Conservation (phyloP, 2,888 invertebrate genomes). For the Gymnosoma rotundatum region DNA sequence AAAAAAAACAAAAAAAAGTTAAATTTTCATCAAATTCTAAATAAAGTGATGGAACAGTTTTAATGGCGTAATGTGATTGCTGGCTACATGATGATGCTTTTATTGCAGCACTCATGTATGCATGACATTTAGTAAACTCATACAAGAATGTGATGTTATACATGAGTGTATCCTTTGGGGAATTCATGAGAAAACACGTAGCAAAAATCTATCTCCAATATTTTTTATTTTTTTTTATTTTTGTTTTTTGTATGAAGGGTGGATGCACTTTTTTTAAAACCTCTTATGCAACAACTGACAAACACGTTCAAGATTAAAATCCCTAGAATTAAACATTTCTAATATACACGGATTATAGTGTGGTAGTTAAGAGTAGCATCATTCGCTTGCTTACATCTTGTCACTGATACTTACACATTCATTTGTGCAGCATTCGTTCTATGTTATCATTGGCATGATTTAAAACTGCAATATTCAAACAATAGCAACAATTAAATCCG, state of each 20-base stretch:
- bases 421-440: background rate
- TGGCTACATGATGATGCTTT: slow-evolving; percentile 10
- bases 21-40: slow-evolving; percentile 19
- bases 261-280: slow-evolving; percentile 12
- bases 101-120: slow-evolving; percentile 10
- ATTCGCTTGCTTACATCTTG: slow-evolving; percentile 18
- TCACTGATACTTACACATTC: background rate
- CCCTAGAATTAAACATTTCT: slow-evolving; percentile 31
- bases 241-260: slow-evolving; percentile 6
- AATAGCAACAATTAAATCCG: slow-evolving; percentile 13
- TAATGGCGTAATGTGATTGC: slow-evolving; percentile 29
- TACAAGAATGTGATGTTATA: background rate
- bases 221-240: slow-evolving; percentile 7
- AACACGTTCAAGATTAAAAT: slow-evolving; percentile 27
- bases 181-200: slow-evolving; percentile 30
- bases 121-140: slow-evolving; percentile 15
- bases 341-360: slow-evolving; percentile 25
- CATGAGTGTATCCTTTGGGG: slow-evolving; percentile 19
- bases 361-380: slow-evolving; percentile 26
- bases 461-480: slow-evolving; percentile 16
- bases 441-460: slow-evolving; percentile 51
- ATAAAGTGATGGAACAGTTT: slow-evolving; percentile 28
- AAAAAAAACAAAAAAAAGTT: background rate
- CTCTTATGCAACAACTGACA: slow-evolving; percentile 23
- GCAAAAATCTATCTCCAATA: slow-evolving; percentile 30